phyloP scores from a whole-genome alignment of 2,888 invertebrate genomes.

The Glomeris marginata region DNA sequence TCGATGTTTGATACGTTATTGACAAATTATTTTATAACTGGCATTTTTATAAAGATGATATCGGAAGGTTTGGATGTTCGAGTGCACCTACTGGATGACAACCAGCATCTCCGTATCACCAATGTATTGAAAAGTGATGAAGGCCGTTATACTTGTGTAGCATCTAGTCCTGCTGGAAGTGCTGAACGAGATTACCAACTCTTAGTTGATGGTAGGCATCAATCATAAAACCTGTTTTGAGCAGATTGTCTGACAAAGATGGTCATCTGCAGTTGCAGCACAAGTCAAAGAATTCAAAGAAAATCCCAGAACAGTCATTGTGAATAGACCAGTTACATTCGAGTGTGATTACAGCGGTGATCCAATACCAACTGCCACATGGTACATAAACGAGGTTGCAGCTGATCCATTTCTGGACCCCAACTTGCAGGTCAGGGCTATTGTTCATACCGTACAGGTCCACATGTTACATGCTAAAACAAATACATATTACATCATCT shows the following conservation, averaged over 20 bases:
- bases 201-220: conserved; percentile 34
- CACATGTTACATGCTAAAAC: no score
- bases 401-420: background rate
- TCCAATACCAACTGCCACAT: conserved; percentile 37
- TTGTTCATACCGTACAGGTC: no score
- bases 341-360: conserved; percentile 37
- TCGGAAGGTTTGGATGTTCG: background rate
- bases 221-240: no score
- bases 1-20: background rate
- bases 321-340: conserved; percentile 29
- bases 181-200: conserved; percentile 38
- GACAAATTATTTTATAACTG: background rate
- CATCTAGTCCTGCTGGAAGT: conserved; percentile 42
- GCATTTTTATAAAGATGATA: no score
- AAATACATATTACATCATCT: no score
- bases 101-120: conserved; percentile 13
- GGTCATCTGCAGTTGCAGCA: conserved; percentile 35
- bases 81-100: background rate
- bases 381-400: conserved; percentile 25
- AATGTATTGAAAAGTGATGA: conserved; percentile 28
- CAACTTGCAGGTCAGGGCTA: background rate
- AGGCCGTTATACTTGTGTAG: conserved; percentile 43
- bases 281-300: conserved; percentile 22
- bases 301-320: background rate
- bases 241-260: no score